These are phyloP conservation scores for Bos javanicus DNA, from an alignment of 2,113 vertebrate genomes.

Conservation along the genomic window DNA sequence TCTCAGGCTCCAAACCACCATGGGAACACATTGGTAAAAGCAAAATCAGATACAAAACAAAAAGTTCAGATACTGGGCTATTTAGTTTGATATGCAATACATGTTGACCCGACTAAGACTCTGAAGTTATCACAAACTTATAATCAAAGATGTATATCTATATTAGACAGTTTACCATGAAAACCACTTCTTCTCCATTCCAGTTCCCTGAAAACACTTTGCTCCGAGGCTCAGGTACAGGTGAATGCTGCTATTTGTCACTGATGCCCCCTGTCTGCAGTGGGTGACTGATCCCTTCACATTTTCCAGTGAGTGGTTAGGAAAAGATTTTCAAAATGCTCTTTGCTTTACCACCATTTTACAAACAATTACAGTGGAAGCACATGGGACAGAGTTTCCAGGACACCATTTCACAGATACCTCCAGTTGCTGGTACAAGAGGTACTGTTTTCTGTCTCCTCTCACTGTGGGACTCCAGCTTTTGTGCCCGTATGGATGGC, in stretches of 20 bases:
- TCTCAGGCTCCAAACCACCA: not conserved
- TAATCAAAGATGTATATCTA: not conserved
- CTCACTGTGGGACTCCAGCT: slow-evolving; percentile 12
- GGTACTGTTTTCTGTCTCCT: not conserved
- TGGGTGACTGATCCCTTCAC: not conserved
- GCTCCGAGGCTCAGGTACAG: not conserved
- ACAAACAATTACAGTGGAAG: slow-evolving; percentile 33
- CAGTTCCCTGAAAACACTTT: not conserved
- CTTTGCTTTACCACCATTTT: slow-evolving; percentile 36
- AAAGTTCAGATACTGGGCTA: not conserved
- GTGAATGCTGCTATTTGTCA: not conserved
- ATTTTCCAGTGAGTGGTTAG: slow-evolving; percentile 1
- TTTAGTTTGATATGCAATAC: not conserved
- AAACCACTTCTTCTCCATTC: not conserved
- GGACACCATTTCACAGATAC: slow-evolving; percentile 29
- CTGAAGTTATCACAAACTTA: not conserved
- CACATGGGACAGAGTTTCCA: not conserved
- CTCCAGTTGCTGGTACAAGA: slow-evolving; percentile 26
- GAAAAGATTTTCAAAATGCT: slow-evolving; percentile 43
- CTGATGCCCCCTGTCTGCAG: not conserved
- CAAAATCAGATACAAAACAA: not conserved
- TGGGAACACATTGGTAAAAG: not conserved
- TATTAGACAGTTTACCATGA: not conserved
- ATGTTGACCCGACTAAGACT: not conserved
- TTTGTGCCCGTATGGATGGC: not conserved